These are phyloP conservation scores for Triops longicaudatus DNA, from an alignment of 1,140 invertebrate species.

Conservation along the genomic window DNA sequence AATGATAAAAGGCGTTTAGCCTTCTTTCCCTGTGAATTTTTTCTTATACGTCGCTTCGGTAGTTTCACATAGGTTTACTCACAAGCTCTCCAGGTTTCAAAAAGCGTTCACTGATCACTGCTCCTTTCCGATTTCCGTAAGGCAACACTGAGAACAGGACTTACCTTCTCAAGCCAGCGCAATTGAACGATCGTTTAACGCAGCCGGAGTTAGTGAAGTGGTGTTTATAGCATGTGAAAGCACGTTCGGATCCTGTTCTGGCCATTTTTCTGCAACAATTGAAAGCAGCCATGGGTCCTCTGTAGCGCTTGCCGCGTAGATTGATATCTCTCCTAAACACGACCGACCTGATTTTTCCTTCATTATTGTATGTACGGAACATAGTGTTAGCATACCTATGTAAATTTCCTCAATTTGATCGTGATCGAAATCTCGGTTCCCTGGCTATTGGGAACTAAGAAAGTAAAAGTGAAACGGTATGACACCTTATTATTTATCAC, in stretches of 20 bases:
- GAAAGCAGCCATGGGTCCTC: not conserved
- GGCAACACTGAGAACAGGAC: not conserved
- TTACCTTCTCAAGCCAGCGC: not conserved
- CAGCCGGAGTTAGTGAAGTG: not conserved
- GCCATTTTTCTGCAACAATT: not conserved
- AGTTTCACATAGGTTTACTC: no score
- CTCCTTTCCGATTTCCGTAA: no score
- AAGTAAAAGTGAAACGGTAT: conserved; percentile 3
- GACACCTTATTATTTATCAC: not conserved
- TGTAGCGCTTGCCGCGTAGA: not conserved
- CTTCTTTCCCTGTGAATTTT: no score
- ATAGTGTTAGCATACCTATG: not conserved
- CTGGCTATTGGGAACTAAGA: not conserved
- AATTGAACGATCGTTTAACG: not conserved
- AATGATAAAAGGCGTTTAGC: no score
- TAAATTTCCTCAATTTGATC: conserved; percentile 12
- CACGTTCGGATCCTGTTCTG: not conserved
- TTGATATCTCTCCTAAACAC: not conserved
- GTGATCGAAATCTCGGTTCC: not conserved
- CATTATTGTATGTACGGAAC: not conserved
- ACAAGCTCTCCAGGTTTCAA: no score
- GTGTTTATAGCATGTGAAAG: not conserved
- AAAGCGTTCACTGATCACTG: no score
- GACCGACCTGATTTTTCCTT: not conserved
- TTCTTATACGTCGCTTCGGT: no score